These are phyloP conservation scores for Ophioderma brevispina DNA, from an alignment of 35 echinoderm and acorn worm species.

Conservation along the genomic window DNA sequence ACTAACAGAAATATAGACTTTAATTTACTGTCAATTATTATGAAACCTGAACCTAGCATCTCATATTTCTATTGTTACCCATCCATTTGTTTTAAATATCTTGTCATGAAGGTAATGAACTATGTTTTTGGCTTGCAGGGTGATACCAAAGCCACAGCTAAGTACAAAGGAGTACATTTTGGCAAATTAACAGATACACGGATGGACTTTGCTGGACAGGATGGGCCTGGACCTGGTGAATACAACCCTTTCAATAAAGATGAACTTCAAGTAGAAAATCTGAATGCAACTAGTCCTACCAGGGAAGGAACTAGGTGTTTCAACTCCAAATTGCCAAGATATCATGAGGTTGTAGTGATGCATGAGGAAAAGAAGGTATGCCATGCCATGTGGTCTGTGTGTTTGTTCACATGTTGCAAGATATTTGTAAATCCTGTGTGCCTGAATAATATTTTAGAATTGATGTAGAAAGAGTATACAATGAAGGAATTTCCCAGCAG, in stretches of 20 bases:
- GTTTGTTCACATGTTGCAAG: background rate
- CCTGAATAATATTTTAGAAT: too few relatives aligned
- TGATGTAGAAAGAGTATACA: too few relatives aligned
- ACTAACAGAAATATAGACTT: too few relatives aligned
- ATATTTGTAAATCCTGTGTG: too few relatives aligned
- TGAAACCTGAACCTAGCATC: too few relatives aligned
- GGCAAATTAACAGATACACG: constrained; percentile 71
- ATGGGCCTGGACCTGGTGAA: constrained; percentile 90
- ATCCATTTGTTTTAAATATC: background rate
- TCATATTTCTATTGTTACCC: background rate
- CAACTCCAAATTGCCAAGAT: constrained; percentile 85
- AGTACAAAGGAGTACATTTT: constrained; percentile 98
- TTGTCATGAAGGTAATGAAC: too few relatives aligned
- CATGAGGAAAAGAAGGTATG: constrained; percentile 91
- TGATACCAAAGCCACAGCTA: constrained; percentile 89
- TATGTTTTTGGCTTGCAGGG: constrained; percentile 52
- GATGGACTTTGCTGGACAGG: constrained; percentile 92
- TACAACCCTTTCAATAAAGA: constrained; percentile 73
- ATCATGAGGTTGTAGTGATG: constrained; percentile 88
- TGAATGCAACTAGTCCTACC: constrained; percentile 51
- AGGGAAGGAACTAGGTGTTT: constrained; percentile 59
- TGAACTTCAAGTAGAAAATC: constrained; percentile 55
- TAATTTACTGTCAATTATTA: too few relatives aligned
- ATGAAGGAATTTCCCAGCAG: too few relatives aligned
- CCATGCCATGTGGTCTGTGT: background rate